These are phyloP conservation scores for Theristicus caerulescens DNA, from an alignment of 2,113 vertebrate genomes.

Conservation along the genomic window DNA sequence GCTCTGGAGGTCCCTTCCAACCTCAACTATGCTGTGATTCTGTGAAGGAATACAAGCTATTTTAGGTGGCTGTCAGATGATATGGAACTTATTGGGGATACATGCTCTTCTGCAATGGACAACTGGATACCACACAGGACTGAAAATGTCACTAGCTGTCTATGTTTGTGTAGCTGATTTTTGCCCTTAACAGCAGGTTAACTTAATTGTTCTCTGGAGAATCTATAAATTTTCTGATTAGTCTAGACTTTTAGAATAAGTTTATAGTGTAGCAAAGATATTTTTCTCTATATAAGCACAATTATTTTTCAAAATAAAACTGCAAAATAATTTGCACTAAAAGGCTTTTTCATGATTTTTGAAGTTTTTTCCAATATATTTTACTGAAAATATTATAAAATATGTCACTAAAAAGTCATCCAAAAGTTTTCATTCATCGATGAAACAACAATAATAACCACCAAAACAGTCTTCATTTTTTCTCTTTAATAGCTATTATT, in stretches of 20 bases:
- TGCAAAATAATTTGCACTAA: neutral
- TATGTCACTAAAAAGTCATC: neutral
- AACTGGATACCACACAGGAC: neutral
- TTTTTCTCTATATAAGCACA: neutral
- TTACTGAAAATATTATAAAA: neutral
- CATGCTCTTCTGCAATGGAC: neutral
- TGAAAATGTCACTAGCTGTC: neutral
- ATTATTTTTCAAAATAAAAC: neutral
- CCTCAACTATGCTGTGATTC: neutral
- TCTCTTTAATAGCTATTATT: neutral
- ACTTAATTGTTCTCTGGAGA: neutral
- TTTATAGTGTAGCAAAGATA: neutral
- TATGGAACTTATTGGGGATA: neutral
- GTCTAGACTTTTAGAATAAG: neutral
- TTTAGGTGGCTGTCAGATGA: neutral
- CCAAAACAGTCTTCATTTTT: neutral
- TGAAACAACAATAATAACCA: neutral
- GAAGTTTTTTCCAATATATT: neutral
- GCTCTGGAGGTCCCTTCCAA: neutral
- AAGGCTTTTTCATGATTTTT: neutral
- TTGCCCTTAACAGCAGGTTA: neutral
- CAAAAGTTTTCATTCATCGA: neutral
- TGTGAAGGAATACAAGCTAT: neutral
- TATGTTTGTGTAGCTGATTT: neutral
- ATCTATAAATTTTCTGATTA: neutral